phyloP scores from a whole-genome alignment of 2,888 invertebrate genomes.

The Stenichneumon culpator region DNA sequence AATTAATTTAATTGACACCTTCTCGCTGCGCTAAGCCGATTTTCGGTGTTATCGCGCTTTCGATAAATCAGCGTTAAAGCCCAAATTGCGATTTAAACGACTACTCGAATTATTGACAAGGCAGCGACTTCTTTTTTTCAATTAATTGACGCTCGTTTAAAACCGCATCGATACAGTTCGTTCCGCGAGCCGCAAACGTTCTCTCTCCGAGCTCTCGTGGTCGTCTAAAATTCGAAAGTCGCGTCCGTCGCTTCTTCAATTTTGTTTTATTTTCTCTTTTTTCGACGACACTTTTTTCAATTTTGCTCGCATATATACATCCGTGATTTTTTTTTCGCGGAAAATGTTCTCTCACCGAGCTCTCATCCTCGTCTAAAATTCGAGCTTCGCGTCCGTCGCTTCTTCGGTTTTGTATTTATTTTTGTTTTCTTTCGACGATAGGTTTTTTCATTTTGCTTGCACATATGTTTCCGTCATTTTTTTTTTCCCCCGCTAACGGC shows the following conservation, averaged over 20 bases:
- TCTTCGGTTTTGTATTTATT: slow-evolving; percentile 25
- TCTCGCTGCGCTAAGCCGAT: slow-evolving; percentile 5
- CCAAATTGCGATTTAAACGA: slow-evolving; percentile 2
- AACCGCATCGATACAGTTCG: not conserved
- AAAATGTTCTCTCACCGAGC: too few relatives aligned
- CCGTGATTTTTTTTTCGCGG: too few relatives aligned
- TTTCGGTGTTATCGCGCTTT: slow-evolving; percentile 4
- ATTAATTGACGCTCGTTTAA: not conserved
- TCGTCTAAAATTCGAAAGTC: not conserved
- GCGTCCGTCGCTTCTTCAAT: too few relatives aligned
- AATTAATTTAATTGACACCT: slow-evolving; percentile 57
- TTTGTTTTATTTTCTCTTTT: not conserved
- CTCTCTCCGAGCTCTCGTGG: too few relatives aligned
- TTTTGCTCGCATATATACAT: not conserved
- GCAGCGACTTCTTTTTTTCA: slow-evolving; percentile 44
- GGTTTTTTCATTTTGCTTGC: slow-evolving; percentile 24
- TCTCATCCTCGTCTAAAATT: too few relatives aligned
- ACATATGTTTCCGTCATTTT: slow-evolving; percentile 2
- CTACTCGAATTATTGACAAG: slow-evolving; percentile 4
- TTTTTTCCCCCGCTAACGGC: too few relatives aligned
- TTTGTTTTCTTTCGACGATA: slow-evolving; percentile 20
- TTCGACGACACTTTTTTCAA: too few relatives aligned
- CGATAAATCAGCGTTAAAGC: not conserved
- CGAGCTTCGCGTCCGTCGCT: not conserved
- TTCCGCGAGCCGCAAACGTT: not conserved